These are phyloP conservation scores for Pinctada fucata DNA, from an alignment of 2,888 invertebrate species.

Conservation along the genomic window DNA sequence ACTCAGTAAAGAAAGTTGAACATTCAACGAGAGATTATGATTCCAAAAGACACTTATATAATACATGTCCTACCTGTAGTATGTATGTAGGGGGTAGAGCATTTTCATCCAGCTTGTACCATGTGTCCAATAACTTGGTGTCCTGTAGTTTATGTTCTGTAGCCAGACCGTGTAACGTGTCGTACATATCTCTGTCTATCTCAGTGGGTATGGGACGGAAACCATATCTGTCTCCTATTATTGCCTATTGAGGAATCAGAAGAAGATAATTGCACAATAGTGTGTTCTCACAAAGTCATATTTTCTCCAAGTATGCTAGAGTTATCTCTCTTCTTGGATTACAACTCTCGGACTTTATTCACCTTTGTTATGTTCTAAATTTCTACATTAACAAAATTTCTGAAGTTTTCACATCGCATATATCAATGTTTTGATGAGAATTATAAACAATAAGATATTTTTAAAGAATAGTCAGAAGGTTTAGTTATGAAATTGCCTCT, in stretches of 20 bases:
- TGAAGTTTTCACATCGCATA: too few relatives aligned
- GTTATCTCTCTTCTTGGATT: background rate
- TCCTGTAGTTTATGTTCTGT: slow-evolving; percentile 45
- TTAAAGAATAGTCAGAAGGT: too few relatives aligned
- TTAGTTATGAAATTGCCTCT: too few relatives aligned
- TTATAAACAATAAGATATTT: too few relatives aligned
- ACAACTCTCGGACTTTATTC: too few relatives aligned
- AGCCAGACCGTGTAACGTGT: slow-evolving; percentile 53
- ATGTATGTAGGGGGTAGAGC: slow-evolving; percentile 65
- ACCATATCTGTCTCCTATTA: slow-evolving; percentile 72
- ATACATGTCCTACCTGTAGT: slow-evolving; percentile 61
- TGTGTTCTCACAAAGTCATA: too few relatives aligned
- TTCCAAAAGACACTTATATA: too few relatives aligned
- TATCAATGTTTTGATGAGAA: too few relatives aligned
- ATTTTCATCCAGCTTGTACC: slow-evolving; percentile 72
- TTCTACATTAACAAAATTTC: background rate
- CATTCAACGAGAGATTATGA: too few relatives aligned
- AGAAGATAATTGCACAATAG: background rate
- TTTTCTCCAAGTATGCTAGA: too few relatives aligned
- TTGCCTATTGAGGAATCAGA: slow-evolving; percentile 37
- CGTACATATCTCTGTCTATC: slow-evolving; percentile 61
- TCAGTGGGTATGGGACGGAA: slow-evolving; percentile 68
- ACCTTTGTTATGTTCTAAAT: background rate
- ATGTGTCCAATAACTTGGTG: slow-evolving; percentile 59
- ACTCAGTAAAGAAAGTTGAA: too few relatives aligned